Base-by-base conservation (phyloP, 2,888 invertebrate genomes). In the Agonopterix alstromeriana region DNA sequence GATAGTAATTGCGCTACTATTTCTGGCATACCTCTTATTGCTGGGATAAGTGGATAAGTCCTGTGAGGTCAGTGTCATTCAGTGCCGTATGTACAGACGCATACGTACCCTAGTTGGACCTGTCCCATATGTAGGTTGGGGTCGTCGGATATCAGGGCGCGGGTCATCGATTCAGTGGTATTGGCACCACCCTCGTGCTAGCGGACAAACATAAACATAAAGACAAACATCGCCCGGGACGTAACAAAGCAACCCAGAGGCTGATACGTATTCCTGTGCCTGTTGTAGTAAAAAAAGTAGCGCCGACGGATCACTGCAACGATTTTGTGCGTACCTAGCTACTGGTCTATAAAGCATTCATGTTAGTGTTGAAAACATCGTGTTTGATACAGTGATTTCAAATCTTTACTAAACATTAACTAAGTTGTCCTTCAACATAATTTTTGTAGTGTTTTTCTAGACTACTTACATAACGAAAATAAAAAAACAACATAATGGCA, bases 21-120 rank as follows among this genome's bases (percentile, higher is more conserved):
- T 27, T 27, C 5, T 27, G 27, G 27, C 27, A 27, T 7, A 27
- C 27, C 7, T 27, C 27, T 27, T 5, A 27, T 27, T 27, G 27
- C 27, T 27, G 27, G 27, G 27, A 27, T 27, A 27, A 27, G 27
- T 27, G 44, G 47, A 45, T 48, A 50, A 48, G 44, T 46, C 53
- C 40, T 41, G 51, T 57, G 54, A 58, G 63, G 68, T 75, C 65
- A 66, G 71, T 70, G 69, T 72, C 72, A 46, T n/a, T 38, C 68
- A 70, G 82, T 80, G 77, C 67, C 69, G 83, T 79, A 77, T 82
- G 78, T 82, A 78, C 77, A 79, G 76, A 77, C 75, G 72, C 70
- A 92, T 93, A 96, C 96, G 91, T 96, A 97, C 96, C 97, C 97
- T 90, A 97, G 93, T 90, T 97, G 97, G 88, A 97, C 96, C 89